These are phyloP conservation scores for Cynoglossus semilaevis DNA, from an alignment of 2,113 vertebrate species.

Conservation along the genomic window DNA sequence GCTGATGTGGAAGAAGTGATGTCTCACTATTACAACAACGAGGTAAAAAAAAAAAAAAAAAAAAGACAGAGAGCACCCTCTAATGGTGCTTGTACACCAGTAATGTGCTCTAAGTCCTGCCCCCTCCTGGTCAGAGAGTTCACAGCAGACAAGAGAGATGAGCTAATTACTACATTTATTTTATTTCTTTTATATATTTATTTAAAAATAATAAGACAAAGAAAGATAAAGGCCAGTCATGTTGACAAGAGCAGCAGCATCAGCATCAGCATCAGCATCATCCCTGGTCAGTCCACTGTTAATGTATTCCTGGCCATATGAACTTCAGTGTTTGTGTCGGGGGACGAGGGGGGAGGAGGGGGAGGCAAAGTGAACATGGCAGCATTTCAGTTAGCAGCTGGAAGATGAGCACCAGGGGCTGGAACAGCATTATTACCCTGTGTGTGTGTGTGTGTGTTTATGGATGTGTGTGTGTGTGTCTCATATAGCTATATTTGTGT, in stretches of 20 bases:
- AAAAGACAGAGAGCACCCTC: conserved; percentile 61
- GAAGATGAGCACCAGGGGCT: conserved; percentile 62
- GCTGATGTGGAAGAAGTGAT: conserved; percentile 41
- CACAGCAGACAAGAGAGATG: conserved; percentile 25
- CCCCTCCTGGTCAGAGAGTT: conserved; percentile 29
- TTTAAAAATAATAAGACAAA: no score
- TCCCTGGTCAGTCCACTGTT: no score
- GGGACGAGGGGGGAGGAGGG: no score
- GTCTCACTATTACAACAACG: conserved; percentile 17
- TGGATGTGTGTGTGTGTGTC: conserved; percentile 23
- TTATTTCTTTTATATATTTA: neutral
- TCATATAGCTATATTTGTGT: no score
- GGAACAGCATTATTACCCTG: conserved; percentile 60
- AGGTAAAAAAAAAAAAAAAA: no score
- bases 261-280: no score
- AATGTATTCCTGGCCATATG: no score
- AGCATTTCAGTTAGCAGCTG: conserved; percentile 67
- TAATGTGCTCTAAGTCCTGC: conserved; percentile 26
- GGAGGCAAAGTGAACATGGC: conserved; percentile 63
- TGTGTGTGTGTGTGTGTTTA: conserved; percentile 24
- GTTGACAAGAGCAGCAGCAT: no score
- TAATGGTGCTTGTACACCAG: conserved; percentile 35
- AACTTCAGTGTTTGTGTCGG: no score
- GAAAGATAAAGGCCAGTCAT: no score
- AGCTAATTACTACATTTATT: conserved; percentile 9